Evolutionary conservation across 1,140 invertebrate species (phyloP).

Genomic region (Subanguina moxae): DNA sequence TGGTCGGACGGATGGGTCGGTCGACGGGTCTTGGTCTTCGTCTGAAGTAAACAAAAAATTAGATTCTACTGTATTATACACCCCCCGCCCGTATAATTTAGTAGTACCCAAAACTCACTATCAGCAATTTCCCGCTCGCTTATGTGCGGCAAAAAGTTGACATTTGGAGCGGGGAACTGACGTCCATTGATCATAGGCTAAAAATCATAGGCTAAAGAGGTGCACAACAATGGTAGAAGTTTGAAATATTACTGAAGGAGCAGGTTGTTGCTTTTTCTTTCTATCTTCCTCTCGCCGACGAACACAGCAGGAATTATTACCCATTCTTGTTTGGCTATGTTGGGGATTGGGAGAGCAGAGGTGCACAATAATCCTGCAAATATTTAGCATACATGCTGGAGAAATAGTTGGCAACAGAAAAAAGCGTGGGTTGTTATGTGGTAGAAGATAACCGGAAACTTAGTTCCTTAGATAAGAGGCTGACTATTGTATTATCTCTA

Average conservation of each 20-base stretch:
- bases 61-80: constrained; percentile 3
- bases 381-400: no score
- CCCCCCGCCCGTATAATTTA: neutral
- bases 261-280: neutral
- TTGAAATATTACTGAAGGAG: neutral
- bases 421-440: no score
- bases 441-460: no score
- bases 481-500: no score
- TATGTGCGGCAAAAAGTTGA: constrained; percentile 79
- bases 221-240: no score
- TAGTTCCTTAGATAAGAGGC: no score
- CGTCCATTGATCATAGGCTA: constrained; percentile 27
- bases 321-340: neutral
- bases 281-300: neutral
- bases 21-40: constrained; percentile 86
- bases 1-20: constrained; percentile 87
- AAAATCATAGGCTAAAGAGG: neutral
- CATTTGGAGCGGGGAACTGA: constrained; percentile 41
- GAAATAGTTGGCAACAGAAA: no score
- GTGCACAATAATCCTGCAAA: no score
- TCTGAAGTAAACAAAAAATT: constrained; percentile 63
- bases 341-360: no score
- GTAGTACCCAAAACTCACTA: constrained; percentile 55
- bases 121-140: constrained; percentile 86
- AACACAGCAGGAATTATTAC: constrained; percentile 11